Percentiles rank a stretch among this genome's conserved stretches.
These are phyloP conservation scores for Mythimna albipuncta DNA, from an alignment of 2,888 invertebrate genomes.

Conservation along the genomic window DNA sequence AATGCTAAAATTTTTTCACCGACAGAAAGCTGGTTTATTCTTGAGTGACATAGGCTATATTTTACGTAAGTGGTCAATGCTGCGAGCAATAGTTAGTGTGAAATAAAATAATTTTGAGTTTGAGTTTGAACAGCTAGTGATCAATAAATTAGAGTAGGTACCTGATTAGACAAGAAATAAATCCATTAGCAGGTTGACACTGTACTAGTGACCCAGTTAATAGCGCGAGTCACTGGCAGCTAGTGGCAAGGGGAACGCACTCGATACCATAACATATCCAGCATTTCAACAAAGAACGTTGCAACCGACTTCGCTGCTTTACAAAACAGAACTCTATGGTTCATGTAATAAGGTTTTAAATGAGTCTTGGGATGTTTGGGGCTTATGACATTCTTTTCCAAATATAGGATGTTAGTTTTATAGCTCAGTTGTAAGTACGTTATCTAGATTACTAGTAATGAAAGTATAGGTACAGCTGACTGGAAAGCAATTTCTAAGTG, in stretches of 20 bases:
- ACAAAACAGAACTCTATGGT: background rate
- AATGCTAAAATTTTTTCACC: too few species aligned
- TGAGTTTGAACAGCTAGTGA: conserved; percentile 11
- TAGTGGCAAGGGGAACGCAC: conserved; percentile 27
- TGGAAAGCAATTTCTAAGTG: conserved; percentile 8
- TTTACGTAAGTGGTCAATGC: too few species aligned
- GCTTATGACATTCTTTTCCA: background rate
- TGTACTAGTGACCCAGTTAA: conserved; percentile 54
- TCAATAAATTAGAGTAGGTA: conserved; percentile 47
- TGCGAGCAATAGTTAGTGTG: too few species aligned
- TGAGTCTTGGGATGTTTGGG: background rate
- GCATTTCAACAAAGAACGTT: background rate
- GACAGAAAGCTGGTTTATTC: too few species aligned
- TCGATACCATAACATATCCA: conserved; percentile 33
- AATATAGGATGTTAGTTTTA: background rate
- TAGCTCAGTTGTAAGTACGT: conserved; percentile 1
- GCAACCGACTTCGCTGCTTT: background rate
- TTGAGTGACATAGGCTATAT: too few species aligned
- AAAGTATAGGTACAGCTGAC: conserved; percentile 5
- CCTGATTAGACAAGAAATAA: conserved; percentile 52
- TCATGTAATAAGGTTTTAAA: background rate
- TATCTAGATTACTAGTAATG: conserved; percentile 24
- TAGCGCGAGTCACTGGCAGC: conserved; percentile 44
- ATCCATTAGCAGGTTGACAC: conserved; percentile 52
- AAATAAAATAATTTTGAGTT: too few species aligned